Evolutionary conservation across 2,113 vertebrate genomes (phyloP).

Genomic region (Orthochromis malagaraziensis): DNA sequence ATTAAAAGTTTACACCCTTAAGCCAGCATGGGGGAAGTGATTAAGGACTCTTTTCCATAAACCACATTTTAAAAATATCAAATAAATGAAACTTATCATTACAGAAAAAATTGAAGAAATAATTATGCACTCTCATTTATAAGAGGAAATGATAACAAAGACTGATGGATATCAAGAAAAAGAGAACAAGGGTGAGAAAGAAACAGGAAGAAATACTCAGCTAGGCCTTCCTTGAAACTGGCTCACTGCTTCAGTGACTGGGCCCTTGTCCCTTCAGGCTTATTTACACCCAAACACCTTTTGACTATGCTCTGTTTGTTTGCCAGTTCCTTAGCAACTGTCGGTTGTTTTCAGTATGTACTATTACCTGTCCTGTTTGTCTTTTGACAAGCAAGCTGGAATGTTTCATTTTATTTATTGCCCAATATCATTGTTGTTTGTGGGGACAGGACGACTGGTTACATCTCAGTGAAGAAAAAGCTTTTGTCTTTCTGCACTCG

Average conservation of each 20-base stretch:
- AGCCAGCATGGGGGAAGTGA: neutral
- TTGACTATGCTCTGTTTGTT: constrained; percentile 65
- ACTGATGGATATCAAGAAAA: neutral
- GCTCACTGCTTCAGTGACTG: constrained; percentile 56
- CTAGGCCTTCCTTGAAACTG: constrained; percentile 65
- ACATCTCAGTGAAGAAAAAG: constrained; percentile 14
- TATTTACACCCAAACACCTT: constrained; percentile 64
- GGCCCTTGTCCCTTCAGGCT: constrained; percentile 69
- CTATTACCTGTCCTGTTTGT: constrained; percentile 66
- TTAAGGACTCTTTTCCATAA: neutral
- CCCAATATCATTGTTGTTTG: constrained; percentile 12
- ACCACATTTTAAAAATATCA: neutral
- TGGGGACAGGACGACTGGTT: constrained; percentile 4
- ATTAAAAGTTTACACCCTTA: neutral
- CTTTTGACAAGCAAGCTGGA: constrained; percentile 39
- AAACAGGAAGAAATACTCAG: constrained; percentile 55
- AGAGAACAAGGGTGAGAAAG: neutral
- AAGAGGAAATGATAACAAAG: neutral
- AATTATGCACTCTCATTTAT: neutral
- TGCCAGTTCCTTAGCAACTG: constrained; percentile 66
- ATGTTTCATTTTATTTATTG: constrained; percentile 50
- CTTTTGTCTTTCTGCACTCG: constrained; percentile 11
- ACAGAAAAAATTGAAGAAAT: neutral
- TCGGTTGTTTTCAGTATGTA: constrained; percentile 56
- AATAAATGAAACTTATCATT: neutral